phyloP scores from a whole-genome alignment of 2,888 invertebrate species.

The Corbicula japonica region DNA sequence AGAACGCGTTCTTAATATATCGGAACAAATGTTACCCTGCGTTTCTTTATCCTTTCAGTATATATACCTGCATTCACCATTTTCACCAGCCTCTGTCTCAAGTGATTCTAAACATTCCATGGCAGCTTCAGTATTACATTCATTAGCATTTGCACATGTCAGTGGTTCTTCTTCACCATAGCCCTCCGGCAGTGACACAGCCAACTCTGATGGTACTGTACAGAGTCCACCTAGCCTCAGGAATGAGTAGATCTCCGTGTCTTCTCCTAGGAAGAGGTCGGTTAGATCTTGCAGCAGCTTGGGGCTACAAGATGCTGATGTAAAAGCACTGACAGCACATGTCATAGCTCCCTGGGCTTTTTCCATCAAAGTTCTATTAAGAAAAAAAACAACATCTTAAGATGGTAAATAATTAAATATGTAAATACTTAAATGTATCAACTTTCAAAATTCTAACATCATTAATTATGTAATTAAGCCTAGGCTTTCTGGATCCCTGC shows the following conservation, averaged over 20 bases:
- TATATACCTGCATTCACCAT: constrained; percentile 24
- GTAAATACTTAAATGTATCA: no score
- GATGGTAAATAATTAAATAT: no score
- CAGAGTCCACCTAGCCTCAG: constrained; percentile 6
- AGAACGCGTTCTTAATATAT: no score
- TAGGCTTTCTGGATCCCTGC: no score
- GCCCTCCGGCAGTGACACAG: constrained; percentile 27
- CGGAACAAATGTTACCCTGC: no score
- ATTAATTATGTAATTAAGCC: no score
- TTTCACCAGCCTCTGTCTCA: no score
- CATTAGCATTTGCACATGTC: constrained; percentile 24
- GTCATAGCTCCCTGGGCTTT: neutral
- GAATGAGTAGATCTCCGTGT: neutral
- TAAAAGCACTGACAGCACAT: constrained; percentile 29
- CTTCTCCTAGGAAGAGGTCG: neutral
- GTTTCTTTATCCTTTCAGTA: no score
- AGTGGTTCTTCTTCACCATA: constrained; percentile 27
- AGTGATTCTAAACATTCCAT: neutral
- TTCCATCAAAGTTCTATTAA: no score
- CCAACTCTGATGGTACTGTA: constrained; percentile 9
- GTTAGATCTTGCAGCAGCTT: constrained; percentile 4
- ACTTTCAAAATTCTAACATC: neutral
- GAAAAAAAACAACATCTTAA: no score
- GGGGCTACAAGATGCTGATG: constrained; percentile 12
- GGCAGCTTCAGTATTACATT: constrained; percentile 19